Evolutionary conservation across 2,888 invertebrate genomes (phyloP).

Genomic region (Calameuta filiformis): DNA sequence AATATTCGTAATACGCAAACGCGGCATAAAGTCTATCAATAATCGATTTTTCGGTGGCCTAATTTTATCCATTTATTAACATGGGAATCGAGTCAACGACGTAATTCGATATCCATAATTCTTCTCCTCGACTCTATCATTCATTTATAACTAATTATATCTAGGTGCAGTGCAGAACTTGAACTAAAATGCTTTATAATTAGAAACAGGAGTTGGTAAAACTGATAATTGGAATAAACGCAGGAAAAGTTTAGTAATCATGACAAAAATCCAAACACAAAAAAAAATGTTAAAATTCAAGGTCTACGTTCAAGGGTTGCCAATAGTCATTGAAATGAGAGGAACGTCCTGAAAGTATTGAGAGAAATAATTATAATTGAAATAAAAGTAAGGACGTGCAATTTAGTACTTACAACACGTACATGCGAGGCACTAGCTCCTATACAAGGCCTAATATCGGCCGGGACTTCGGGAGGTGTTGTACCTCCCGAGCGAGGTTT

Average conservation of each 20-base stretch:
- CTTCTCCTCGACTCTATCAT: neutral
- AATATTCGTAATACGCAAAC: neutral
- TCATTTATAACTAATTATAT: slow-evolving; percentile 5
- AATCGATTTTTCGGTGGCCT: neutral
- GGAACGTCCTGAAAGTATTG: neutral
- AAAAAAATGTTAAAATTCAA: neutral
- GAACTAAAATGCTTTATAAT: slow-evolving; percentile 13
- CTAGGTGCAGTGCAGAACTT: slow-evolving; percentile 42
- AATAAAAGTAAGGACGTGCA: slow-evolving; percentile 36
- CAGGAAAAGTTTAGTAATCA: neutral
- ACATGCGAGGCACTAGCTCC: slow-evolving; percentile 66
- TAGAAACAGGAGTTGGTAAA: neutral
- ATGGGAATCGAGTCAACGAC: neutral
- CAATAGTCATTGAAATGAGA: neutral
- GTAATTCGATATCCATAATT: neutral
- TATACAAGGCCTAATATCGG: slow-evolving; percentile 54
- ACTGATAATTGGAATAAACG: neutral
- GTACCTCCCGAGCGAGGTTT: slow-evolving; percentile 68
- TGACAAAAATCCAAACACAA: neutral
- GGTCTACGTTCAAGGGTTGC: neutral
- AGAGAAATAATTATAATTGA: neutral
- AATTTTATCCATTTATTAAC: neutral
- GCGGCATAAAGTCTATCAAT: neutral
- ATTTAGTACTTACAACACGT: slow-evolving; percentile 63
- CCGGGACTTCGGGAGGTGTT: slow-evolving; percentile 61